Evolutionary conservation across 2,888 invertebrate species (phyloP).

Genomic region (Drosophila phalerata): DNA sequence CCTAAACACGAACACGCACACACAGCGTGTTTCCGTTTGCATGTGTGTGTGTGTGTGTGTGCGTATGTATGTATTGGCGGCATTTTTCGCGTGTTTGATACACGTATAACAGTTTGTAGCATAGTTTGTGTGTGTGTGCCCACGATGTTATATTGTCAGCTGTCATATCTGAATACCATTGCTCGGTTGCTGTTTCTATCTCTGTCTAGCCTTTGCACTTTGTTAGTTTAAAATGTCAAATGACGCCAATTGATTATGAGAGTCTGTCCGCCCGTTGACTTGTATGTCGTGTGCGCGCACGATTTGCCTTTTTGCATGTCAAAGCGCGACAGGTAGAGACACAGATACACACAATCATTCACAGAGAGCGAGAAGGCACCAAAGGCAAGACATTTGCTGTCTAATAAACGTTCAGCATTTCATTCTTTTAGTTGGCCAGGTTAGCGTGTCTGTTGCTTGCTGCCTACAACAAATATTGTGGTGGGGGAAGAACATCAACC

Average conservation of each 20-base stretch:
- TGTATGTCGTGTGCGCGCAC: conserved; percentile 46
- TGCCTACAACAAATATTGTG: conserved; percentile 41
- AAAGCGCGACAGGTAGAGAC: conserved; percentile 73
- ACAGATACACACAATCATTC: conserved; percentile 28
- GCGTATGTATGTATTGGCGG: conserved; percentile 39
- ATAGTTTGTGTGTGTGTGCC: conserved; percentile 60
- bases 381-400: conserved; percentile 72
- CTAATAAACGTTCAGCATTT: conserved; percentile 73
- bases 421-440: conserved; percentile 62
- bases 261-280: conserved; percentile 44
- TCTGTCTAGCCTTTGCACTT: conserved; percentile 43
- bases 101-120: conserved; percentile 51
- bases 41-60: conserved; percentile 15
- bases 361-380: background rate
- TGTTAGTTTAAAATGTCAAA: conserved; percentile 78
- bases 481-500: conserved; percentile 50
- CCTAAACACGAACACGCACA: conserved; percentile 63
- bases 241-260: conserved; percentile 82
- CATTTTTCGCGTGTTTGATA: conserved; percentile 61
- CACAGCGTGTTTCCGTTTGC: conserved; percentile 28
- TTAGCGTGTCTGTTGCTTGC: conserved; percentile 64
- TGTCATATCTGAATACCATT: conserved; percentile 54
- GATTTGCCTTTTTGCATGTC: conserved; percentile 78
- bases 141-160: conserved; percentile 51
- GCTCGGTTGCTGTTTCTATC: conserved; percentile 22